These are phyloP conservation scores for Silurus glanis DNA, from an alignment of 2,113 vertebrate genomes.

Conservation along the genomic window DNA sequence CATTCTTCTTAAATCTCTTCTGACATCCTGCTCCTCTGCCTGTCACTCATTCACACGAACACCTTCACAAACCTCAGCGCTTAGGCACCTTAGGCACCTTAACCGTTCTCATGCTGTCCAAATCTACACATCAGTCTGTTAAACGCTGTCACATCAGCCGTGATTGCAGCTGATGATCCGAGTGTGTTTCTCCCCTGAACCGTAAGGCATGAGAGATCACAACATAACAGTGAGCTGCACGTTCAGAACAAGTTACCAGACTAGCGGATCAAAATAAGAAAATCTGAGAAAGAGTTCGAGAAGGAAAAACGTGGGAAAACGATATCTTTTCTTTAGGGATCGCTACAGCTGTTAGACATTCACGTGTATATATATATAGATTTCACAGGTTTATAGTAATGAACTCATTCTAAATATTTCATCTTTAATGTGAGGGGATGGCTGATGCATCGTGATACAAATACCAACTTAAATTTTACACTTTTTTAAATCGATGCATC, in stretches of 20 bases:
- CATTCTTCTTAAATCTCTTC: background rate
- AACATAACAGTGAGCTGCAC: background rate
- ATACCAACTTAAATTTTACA: too few relatives aligned
- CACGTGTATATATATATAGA: background rate
- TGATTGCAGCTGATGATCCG: background rate
- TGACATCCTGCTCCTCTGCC: background rate
- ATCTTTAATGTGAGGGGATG: too few relatives aligned
- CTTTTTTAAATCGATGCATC: too few relatives aligned
- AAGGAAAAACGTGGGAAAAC: background rate
- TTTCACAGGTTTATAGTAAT: background rate
- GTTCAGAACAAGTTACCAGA: background rate
- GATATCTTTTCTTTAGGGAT: background rate
- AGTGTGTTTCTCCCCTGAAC: background rate
- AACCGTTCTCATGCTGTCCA: conserved; percentile 1
- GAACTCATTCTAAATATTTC: background rate
- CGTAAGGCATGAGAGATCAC: background rate
- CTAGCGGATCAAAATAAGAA: background rate
- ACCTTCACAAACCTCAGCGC: background rate
- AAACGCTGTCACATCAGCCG: background rate
- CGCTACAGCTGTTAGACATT: background rate
- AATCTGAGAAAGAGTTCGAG: background rate
- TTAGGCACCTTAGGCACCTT: background rate
- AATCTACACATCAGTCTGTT: conserved; percentile 1
- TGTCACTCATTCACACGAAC: conserved; percentile 10
- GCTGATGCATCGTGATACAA: too few relatives aligned